phyloP scores from a whole-genome alignment of 2,888 invertebrate species.

The Rotaria sp. region DNA sequence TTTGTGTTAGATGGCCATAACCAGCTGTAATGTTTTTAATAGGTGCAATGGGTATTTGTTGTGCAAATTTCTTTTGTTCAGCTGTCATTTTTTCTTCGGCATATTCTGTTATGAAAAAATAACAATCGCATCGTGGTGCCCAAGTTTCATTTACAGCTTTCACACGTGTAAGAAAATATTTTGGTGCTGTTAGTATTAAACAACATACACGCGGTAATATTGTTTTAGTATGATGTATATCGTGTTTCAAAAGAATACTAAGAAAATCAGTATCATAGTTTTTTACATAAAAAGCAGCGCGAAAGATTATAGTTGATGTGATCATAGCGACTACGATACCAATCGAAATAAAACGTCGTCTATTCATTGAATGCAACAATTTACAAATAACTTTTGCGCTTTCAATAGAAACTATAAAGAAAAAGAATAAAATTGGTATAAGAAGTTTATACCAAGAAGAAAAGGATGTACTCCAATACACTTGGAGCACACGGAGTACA shows the following conservation, averaged over 20 bases:
- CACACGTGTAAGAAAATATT: constrained; percentile 28
- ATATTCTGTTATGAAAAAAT: constrained; percentile 28
- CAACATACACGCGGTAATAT: constrained; percentile 14
- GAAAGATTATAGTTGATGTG: background rate
- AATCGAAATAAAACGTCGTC: background rate
- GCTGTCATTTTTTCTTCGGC: background rate
- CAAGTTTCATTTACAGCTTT: constrained; percentile 37
- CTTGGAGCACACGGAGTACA: too few relatives aligned
- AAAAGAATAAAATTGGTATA: too few relatives aligned
- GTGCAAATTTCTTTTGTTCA: background rate
- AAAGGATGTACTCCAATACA: too few relatives aligned
- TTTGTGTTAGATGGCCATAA: background rate
- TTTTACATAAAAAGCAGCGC: background rate
- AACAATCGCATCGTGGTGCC: constrained; percentile 33
- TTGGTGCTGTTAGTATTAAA: constrained; percentile 32
- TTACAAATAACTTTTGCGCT: too few relatives aligned
- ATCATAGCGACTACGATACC: background rate
- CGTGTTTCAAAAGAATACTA: background rate
- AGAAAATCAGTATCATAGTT: background rate
- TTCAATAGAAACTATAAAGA: too few relatives aligned
- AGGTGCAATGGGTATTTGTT: background rate
- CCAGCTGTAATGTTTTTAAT: background rate
- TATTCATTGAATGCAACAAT: background rate
- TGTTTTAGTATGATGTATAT: background rate
- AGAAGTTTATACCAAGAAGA: too few relatives aligned